Conservation (phyloP, 2,113 vertebrate genomes). For the Arizona elegans region DNA sequence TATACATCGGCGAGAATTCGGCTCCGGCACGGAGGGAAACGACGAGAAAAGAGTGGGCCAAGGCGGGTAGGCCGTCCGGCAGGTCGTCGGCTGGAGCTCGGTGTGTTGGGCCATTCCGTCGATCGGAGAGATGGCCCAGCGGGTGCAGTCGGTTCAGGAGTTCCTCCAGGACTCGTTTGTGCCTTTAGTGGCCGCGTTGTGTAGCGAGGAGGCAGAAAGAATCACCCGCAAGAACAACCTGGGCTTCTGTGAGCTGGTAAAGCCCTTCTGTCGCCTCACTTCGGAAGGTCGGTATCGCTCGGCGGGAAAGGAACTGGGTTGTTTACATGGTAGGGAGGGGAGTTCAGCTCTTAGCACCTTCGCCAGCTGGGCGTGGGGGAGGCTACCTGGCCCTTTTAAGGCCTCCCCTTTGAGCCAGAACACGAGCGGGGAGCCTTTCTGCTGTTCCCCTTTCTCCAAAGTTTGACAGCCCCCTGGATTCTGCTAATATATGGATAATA, state of each 20-base stretch:
- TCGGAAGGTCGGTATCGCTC: slow-evolving; percentile 85
- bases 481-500: neutral
- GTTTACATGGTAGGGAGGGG: neutral
- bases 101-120: neutral
- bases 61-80: slow-evolving; percentile 23
- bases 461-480: neutral
- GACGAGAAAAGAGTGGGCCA: slow-evolving; percentile 32
- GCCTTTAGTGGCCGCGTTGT: slow-evolving; percentile 92
- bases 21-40: neutral
- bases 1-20: neutral
- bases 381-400: neutral
- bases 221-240: slow-evolving; percentile 89
- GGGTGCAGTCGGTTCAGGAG: slow-evolving; percentile 93
- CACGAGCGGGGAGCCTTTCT: too few species aligned
- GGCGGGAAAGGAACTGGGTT: neutral
- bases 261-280: slow-evolving; percentile 92
- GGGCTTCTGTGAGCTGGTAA: slow-evolving; percentile 88
- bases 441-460: neutral
- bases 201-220: slow-evolving; percentile 90
- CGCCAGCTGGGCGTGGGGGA: neutral
- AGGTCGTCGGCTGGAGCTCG: slow-evolving; percentile 25
- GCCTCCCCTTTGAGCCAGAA: neutral
- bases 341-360: neutral
- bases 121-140: slow-evolving; percentile 84
- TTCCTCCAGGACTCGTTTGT: slow-evolving; percentile 96